phyloP scores from a whole-genome alignment of 2,888 invertebrate genomes.

The Caprella mutica region DNA sequence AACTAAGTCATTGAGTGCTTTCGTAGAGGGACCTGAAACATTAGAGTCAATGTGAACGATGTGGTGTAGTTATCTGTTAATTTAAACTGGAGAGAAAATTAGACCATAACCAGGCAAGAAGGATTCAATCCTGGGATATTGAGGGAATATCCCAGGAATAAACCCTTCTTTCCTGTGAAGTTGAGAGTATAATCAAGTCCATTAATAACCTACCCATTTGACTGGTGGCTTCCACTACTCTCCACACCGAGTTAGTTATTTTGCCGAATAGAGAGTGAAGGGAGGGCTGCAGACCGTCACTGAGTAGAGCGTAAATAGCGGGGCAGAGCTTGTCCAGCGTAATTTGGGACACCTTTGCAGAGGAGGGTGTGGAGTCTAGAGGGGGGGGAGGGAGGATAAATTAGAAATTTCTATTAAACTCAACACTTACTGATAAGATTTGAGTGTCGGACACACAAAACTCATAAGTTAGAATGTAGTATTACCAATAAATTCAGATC shows the following conservation, averaged over 20 bases:
- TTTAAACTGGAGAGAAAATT: too few species aligned
- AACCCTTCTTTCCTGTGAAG: too few species aligned
- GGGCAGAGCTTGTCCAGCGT: slow-evolving; percentile 67
- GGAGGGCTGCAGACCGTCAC: slow-evolving; percentile 69
- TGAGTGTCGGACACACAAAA: too few species aligned
- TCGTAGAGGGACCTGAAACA: slow-evolving; percentile 58
- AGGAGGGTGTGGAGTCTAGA: not conserved
- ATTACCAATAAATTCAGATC: too few species aligned
- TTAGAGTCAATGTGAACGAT: not conserved
- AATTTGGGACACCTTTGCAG: slow-evolving; percentile 58
- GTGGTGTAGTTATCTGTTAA: not conserved
- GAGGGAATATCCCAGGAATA: too few species aligned
- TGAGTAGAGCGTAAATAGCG: slow-evolving; percentile 67
- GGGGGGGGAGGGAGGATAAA: not conserved
- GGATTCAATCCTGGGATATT: too few species aligned
- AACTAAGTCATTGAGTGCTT: slow-evolving; percentile 70
- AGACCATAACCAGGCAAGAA: too few species aligned
- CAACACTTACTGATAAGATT: not conserved
- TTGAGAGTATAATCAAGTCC: too few species aligned
- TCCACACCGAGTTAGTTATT: slow-evolving; percentile 77
- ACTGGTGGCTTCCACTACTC: slow-evolving; percentile 74
- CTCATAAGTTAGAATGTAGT: too few species aligned
- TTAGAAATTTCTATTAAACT: not conserved
- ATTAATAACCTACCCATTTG: slow-evolving; percentile 54
- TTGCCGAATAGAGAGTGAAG: slow-evolving; percentile 74